Evolutionary conservation across 2,113 vertebrate species (phyloP).

Genomic region (Prionailurus viverrinus): DNA sequence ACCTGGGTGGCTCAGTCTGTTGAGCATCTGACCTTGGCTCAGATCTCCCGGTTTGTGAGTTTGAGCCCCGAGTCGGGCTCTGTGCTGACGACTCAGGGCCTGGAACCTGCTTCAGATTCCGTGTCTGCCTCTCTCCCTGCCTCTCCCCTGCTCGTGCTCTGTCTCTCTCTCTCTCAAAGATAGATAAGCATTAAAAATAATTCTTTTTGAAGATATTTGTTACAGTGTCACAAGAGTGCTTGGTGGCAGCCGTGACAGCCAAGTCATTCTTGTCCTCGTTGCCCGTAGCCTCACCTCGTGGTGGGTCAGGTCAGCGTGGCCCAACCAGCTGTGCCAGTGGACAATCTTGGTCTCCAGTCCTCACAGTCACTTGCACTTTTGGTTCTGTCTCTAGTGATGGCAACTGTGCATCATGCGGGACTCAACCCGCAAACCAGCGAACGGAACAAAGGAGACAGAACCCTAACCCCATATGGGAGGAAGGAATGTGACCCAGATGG

Average conservation of each 20-base stretch:
- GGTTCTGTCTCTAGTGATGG: not conserved
- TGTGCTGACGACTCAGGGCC: too few relatives aligned
- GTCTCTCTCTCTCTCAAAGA: too few relatives aligned
- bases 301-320: not conserved
- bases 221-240: not conserved
- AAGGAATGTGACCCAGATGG: not conserved
- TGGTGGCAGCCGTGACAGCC: not conserved
- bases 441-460: not conserved
- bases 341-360: not conserved
- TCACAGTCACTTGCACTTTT: not conserved
- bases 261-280: not conserved
- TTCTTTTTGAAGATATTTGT: not conserved
- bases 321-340: not conserved
- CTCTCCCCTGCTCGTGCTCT: too few relatives aligned
- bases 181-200: too few relatives aligned
- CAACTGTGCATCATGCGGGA: not conserved
- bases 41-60: too few relatives aligned
- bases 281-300: not conserved
- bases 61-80: too few relatives aligned
- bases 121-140: too few relatives aligned
- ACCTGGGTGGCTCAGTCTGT: too few relatives aligned
- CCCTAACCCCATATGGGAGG: not conserved
- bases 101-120: too few relatives aligned
- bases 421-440: not conserved
- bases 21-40: too few relatives aligned